A percentile compares a stretch with the other conserved stretches of the same genome.
Evolutionary conservation across 2,888 invertebrate genomes (phyloP).

Genomic region (Aspidiotus rigidus): DNA sequence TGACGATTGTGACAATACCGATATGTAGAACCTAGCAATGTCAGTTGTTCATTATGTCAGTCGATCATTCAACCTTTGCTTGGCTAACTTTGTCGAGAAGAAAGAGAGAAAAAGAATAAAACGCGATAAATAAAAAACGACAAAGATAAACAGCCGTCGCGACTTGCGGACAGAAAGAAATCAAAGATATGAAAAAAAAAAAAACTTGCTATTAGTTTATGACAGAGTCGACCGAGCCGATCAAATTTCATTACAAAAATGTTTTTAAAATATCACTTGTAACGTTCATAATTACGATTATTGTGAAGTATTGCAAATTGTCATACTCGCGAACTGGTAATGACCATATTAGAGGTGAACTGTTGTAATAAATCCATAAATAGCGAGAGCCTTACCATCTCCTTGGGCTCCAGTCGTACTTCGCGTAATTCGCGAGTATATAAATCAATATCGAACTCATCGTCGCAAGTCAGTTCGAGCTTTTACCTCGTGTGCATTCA

Average conservation of each 20-base stretch:
- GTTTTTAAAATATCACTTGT: slow-evolving; percentile 17
- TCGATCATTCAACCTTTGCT: slow-evolving; percentile 2
- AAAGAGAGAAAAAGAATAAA: background rate
- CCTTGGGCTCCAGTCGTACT: slow-evolving; percentile 12
- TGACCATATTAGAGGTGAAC: slow-evolving; percentile 29
- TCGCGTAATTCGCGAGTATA: slow-evolving; percentile 12
- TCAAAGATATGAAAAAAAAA: background rate
- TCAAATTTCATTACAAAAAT: slow-evolving; percentile 11
- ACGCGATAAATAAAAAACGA: background rate
- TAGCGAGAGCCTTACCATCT: slow-evolving; percentile 23
- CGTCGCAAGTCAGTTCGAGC: background rate
- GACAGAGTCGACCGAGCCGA: background rate
- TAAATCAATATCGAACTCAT: slow-evolving; percentile 18
- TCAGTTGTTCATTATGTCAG: background rate
- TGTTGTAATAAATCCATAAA: slow-evolving; percentile 28
- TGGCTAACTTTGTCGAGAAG: background rate
- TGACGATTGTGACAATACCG: too few species aligned
- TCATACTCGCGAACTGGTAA: slow-evolving; percentile 24
- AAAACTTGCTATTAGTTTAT: slow-evolving; percentile 10
- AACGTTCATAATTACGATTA: slow-evolving; percentile 8
- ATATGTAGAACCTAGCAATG: too few species aligned
- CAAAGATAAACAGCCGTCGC: background rate
- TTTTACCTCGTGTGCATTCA: slow-evolving; percentile 1
- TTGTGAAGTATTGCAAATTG: slow-evolving; percentile 27
- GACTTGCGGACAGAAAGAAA: too few species aligned